These are phyloP conservation scores for Cyclura pinguis DNA, from an alignment of 2,797 vertebrate genomes.

Conservation along the genomic window DNA sequence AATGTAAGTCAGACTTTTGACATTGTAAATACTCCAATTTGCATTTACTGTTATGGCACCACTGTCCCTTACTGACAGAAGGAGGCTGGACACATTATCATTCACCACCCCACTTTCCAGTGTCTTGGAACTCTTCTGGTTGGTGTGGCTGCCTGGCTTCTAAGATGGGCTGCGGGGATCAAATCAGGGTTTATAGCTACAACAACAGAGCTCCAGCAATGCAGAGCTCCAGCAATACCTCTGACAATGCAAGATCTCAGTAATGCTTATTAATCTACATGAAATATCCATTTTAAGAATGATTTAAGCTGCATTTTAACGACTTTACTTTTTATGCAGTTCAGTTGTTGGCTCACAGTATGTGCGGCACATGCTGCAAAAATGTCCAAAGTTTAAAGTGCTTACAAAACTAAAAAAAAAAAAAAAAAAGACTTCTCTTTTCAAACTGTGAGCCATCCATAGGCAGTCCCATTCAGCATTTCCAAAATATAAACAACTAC, in stretches of 20 bases:
- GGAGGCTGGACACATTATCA: too few species aligned
- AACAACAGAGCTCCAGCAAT: not conserved
- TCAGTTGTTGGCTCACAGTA: not conserved
- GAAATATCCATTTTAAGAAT: not conserved
- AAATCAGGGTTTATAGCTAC: not conserved
- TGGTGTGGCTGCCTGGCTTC: too few species aligned
- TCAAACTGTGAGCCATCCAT: constrained; percentile 12
- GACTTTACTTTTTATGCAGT: not conserved
- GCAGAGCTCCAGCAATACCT: too few species aligned
- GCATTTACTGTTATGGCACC: too few species aligned
- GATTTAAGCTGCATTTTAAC: not conserved
- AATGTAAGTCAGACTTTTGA: too few species aligned
- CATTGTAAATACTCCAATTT: too few species aligned
- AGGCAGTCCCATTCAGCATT: constrained; percentile 4
- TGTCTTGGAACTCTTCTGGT: too few species aligned
- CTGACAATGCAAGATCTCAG: too few species aligned
- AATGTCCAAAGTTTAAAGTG: not conserved
- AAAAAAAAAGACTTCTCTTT: not conserved
- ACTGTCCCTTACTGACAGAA: too few species aligned
- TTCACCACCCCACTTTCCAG: too few species aligned
- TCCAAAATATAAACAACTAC: constrained; percentile 30
- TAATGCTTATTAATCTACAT: not conserved
- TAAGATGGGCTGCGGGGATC: too few species aligned
- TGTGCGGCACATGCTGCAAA: not conserved
- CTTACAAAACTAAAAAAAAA: not conserved